Evolutionary conservation across 64 coral and sea anemone genomes (phyloP).

Genomic region (Exaiptasia diaphana): DNA sequence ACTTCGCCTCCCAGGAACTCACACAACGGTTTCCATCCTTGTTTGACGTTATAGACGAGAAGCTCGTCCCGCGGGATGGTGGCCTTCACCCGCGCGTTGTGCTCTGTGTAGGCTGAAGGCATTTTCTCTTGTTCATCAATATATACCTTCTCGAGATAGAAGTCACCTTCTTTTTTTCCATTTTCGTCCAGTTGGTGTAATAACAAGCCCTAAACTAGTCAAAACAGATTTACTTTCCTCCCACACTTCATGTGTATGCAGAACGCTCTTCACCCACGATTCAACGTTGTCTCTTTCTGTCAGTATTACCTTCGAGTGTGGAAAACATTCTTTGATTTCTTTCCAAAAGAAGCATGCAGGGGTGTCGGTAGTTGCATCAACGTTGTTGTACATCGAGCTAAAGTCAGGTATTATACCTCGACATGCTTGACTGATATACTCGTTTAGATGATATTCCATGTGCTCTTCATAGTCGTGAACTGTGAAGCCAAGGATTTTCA

Average conservation of each 20-base stretch:
- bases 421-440: background rate
- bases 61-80: background rate
- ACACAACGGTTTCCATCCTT: conserved; percentile 41
- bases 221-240: no score
- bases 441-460: background rate
- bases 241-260: no score
- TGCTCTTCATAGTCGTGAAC: conserved; percentile 31
- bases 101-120: conserved; percentile 29
- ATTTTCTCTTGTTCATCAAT: no score
- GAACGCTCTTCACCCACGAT: conserved; percentile 1
- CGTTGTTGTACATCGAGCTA: background rate
- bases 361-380: conserved; percentile 5
- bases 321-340: conserved; percentile 27
- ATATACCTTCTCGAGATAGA: no score
- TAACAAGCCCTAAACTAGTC: no score
- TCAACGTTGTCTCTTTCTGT: conserved; percentile 18
- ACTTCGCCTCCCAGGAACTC: conserved; percentile 11
- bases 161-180: no score
- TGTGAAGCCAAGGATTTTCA: conserved; percentile 7
- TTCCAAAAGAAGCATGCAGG: background rate
- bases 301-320: conserved; percentile 15
- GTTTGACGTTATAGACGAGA: conserved; percentile 28
- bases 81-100: conserved; percentile 11
- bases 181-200: no score
- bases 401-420: background rate